These are phyloP conservation scores for Chrysocyon brachyurus DNA, from an alignment of 2,797 vertebrate genomes.

Conservation along the genomic window DNA sequence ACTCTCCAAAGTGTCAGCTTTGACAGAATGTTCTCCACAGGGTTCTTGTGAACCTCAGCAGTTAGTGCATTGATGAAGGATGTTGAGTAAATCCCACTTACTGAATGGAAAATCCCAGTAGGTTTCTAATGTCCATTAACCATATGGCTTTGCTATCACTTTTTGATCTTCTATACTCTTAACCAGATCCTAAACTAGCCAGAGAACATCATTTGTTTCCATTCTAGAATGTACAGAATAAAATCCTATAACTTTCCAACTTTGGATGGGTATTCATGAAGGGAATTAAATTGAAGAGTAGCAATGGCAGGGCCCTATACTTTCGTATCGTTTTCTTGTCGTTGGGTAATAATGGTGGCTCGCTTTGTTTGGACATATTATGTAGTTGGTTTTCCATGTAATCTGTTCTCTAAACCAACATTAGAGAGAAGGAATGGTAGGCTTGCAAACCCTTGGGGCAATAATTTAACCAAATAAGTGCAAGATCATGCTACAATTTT, in stretches of 20 bases:
- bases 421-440: neutral
- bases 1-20: conserved; percentile 54
- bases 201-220: neutral
- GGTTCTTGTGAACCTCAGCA: conserved; percentile 48
- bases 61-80: conserved; percentile 33
- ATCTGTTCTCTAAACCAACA: conserved; percentile 14
- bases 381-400: neutral
- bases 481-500: conserved; percentile 12
- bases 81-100: conserved; percentile 48
- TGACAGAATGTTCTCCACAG: conserved; percentile 67
- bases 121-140: conserved; percentile 56
- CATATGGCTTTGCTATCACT: conserved; percentile 34
- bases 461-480: conserved; percentile 8
- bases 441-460: neutral
- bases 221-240: neutral
- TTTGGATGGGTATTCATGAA: neutral
- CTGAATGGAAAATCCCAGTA: conserved; percentile 50
- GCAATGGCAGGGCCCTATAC: neutral
- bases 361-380: neutral
- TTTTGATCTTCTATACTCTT: conserved; percentile 17
- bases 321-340: neutral
- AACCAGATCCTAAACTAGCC: neutral
- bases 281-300: conserved; percentile 3
- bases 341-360: neutral
- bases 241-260: neutral